A percentile compares a stretch with the other conserved stretches of the same genome.
These are phyloP conservation scores for Rafetus swinhoei DNA, from an alignment of 2,113 vertebrate genomes.

Conservation along the genomic window DNA sequence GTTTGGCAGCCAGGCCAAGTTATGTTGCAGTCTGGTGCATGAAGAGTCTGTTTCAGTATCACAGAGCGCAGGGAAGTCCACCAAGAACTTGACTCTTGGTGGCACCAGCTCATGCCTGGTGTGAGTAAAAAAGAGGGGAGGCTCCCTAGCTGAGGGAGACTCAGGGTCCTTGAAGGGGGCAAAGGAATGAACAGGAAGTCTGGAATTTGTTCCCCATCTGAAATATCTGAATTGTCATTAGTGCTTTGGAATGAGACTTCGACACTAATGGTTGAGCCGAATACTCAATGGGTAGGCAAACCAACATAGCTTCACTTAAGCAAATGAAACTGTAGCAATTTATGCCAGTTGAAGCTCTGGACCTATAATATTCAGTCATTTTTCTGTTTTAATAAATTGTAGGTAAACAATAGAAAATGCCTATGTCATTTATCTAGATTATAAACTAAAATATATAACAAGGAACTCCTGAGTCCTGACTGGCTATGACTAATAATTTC, in stretches of 20 bases:
- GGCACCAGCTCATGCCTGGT: neutral
- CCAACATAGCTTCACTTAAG: fast-evolving
- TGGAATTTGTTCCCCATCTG: neutral
- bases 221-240: neutral
- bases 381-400: neutral
- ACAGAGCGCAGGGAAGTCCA: neutral
- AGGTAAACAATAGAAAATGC: neutral
- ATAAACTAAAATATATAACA: neutral
- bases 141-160: neutral
- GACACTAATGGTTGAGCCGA: neutral
- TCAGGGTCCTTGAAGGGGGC: neutral
- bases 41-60: neutral
- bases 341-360: neutral
- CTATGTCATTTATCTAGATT: slow-evolving; percentile 12
- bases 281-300: neutral
- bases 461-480: neutral
- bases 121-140: neutral
- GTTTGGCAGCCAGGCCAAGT: neutral
- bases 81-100: neutral
- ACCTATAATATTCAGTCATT: neutral
- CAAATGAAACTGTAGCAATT: fast-evolving
- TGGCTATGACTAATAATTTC: neutral
- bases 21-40: neutral
- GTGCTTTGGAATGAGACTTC: neutral
- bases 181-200: neutral